Conservation (phyloP, 2,113 vertebrate genomes). For the Puntigrus tetrazona region DNA sequence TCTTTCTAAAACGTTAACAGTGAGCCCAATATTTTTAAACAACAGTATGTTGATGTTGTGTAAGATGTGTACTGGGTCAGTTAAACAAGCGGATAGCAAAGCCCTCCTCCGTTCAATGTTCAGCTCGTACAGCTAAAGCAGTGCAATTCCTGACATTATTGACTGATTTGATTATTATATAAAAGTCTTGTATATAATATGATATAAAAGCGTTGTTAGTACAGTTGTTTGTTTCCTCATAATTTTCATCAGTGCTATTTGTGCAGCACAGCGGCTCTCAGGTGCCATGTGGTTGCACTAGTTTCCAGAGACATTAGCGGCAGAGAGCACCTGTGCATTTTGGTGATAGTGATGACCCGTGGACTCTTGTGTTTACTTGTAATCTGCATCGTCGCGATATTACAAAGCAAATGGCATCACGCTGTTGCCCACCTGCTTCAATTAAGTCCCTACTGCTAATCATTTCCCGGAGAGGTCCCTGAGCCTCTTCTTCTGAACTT, state of each 20-base stretch:
- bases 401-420: slow-evolving; percentile 26
- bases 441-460: slow-evolving; percentile 76
- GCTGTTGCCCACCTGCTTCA: slow-evolving; percentile 66
- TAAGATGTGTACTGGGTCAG: not conserved
- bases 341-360: slow-evolving; percentile 71
- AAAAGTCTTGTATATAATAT: too few species aligned
- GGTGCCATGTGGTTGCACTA: not conserved
- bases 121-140: not conserved
- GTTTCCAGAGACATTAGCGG: not conserved
- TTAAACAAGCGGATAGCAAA: not conserved
- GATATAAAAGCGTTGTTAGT: too few species aligned
- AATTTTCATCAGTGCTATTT: not conserved
- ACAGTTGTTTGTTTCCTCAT: not conserved
- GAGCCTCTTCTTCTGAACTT: slow-evolving; percentile 57
- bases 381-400: slow-evolving; percentile 49
- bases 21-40: not conserved
- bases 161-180: not conserved
- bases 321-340: slow-evolving; percentile 57
- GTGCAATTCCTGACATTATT: not conserved
- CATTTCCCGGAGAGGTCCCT: slow-evolving; percentile 62
- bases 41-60: not conserved
- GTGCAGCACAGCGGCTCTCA: not conserved
- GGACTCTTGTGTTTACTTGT: slow-evolving; percentile 57
- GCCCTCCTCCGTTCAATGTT: not conserved
- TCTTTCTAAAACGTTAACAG: not conserved